Conservation (phyloP, 2,888 invertebrate species). For the Isotomurus palustris region DNA sequence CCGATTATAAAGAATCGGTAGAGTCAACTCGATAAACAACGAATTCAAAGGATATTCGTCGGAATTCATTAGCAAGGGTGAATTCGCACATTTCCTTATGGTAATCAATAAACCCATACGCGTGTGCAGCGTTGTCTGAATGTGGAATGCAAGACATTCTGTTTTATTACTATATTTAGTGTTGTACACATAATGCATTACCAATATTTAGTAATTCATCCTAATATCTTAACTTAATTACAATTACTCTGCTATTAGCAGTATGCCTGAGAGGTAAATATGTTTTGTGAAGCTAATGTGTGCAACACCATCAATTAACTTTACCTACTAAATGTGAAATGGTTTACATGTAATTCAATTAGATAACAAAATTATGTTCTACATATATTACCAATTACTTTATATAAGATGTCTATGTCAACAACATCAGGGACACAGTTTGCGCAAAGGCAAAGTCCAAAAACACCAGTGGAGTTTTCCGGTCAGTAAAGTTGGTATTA, state of each 20-base stretch:
- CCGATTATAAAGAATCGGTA: too few relatives aligned
- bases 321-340: neutral
- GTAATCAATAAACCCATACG: too few relatives aligned
- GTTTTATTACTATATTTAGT: too few relatives aligned
- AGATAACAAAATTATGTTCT: neutral
- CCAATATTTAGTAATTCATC: too few relatives aligned
- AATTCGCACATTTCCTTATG: too few relatives aligned
- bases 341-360: neutral
- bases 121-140: too few relatives aligned
- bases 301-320: neutral
- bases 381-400: too few relatives aligned
- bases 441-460: conserved; percentile 19
- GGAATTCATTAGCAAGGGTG: too few relatives aligned
- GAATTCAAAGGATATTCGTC: too few relatives aligned
- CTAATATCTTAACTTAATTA: neutral
- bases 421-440: conserved; percentile 19
- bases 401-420: conserved; percentile 12
- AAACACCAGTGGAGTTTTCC: conserved; percentile 20
- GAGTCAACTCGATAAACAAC: too few relatives aligned
- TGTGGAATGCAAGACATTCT: too few relatives aligned
- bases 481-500: conserved; percentile 23
- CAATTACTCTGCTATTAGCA: neutral
- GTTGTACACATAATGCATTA: too few relatives aligned
- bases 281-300: neutral
- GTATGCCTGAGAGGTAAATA: neutral